Evolutionary conservation across 2,888 invertebrate species (phyloP).

Genomic region (Craniophora ligustri): DNA sequence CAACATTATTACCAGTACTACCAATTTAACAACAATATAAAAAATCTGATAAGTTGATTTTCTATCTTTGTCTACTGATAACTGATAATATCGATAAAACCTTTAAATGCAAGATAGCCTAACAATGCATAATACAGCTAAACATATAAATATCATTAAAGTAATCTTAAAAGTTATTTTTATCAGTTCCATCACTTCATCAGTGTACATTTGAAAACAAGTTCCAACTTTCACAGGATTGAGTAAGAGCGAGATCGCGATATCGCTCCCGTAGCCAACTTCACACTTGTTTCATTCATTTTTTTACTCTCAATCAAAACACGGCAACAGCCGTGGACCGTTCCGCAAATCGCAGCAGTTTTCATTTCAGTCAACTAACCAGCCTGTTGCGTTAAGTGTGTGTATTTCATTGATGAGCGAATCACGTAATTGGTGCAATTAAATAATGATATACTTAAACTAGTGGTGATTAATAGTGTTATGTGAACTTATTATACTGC

Average conservation of each 20-base stretch:
- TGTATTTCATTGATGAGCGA: constrained; percentile 24
- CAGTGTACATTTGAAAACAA: not conserved
- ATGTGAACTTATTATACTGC: constrained; percentile 64
- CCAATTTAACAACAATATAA: constrained; percentile 25
- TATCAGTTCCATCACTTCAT: not conserved
- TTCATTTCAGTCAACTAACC: constrained; percentile 62
- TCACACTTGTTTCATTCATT: constrained; percentile 68
- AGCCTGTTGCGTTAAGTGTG: constrained; percentile 61
- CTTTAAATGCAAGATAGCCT: not conserved
- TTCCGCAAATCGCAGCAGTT: constrained; percentile 64
- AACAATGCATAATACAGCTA: not conserved
- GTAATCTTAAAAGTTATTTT: not conserved
- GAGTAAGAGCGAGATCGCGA: constrained; percentile 48
- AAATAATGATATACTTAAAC: constrained; percentile 47
- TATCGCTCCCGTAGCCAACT: constrained; percentile 56
- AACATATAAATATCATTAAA: not conserved
- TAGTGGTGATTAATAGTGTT: constrained; percentile 62
- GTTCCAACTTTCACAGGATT: constrained; percentile 16
- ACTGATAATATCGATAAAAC: constrained; percentile 10
- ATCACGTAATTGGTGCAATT: constrained; percentile 50
- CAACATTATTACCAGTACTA: constrained; percentile 12
- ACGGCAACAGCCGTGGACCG: constrained; percentile 46
- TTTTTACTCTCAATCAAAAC: constrained; percentile 66
- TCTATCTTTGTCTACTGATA: constrained; percentile 53
- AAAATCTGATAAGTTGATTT: constrained; percentile 15